A percentile compares a stretch with the other conserved stretches of the same genome.
These are phyloP conservation scores for Empidonax traillii DNA, from an alignment of 2,113 vertebrate genomes.

Conservation along the genomic window DNA sequence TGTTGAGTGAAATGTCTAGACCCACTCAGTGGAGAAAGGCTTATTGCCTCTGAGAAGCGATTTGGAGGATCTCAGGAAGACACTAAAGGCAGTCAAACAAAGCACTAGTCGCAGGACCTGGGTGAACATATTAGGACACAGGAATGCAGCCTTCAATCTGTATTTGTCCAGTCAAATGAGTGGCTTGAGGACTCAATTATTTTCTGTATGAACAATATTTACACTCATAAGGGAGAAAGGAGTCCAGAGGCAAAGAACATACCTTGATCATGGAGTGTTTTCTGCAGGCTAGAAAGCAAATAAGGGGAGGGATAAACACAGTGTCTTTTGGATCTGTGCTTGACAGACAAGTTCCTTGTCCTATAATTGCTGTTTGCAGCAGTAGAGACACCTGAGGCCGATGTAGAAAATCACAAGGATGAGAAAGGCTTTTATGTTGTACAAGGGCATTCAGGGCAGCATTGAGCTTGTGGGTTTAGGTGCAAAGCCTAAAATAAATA, in stretches of 20 bases:
- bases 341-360: constrained; percentile 24
- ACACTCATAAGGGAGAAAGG: neutral
- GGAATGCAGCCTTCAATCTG: neutral
- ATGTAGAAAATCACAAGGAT: neutral
- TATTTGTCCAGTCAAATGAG: constrained; percentile 6
- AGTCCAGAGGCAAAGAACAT: neutral
- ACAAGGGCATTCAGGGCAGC: neutral
- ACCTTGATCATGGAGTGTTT: neutral
- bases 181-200: neutral
- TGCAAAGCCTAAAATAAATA: neutral
- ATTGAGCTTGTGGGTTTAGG: neutral
- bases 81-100: neutral
- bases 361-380: constrained; percentile 43
- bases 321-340: neutral
- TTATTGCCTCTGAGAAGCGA: neutral
- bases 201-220: constrained; percentile 4
- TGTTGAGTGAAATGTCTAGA: neutral
- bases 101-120: neutral
- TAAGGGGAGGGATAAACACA: neutral
- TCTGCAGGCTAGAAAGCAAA: neutral
- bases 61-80: neutral
- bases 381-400: neutral
- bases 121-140: neutral
- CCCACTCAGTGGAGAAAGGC: neutral
- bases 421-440: constrained; percentile 9